A percentile compares a stretch with the other conserved stretches of the same genome.
Conservation (phyloP, 2,113 vertebrate species). For the Myotis yumanensis region DNA sequence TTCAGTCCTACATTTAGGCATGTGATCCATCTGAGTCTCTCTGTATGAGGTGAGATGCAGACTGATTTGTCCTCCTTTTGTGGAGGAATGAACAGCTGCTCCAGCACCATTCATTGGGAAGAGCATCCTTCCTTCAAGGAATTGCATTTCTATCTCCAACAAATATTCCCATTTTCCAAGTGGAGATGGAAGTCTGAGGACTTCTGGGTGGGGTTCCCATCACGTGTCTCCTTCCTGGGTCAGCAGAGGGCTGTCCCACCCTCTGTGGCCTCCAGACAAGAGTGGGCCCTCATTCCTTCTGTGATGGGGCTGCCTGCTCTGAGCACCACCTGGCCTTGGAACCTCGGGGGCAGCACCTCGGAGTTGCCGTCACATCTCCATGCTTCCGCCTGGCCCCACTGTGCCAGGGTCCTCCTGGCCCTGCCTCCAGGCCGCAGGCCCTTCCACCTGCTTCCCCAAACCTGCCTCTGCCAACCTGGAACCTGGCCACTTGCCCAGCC, state of each 20-base stretch:
- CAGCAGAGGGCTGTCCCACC: neutral
- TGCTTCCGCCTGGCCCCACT: accelerated
- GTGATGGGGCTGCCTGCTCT: neutral
- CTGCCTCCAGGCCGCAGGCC: neutral
- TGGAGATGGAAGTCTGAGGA: too few relatives aligned
- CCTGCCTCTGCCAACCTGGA: neutral
- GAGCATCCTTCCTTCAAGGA: neutral
- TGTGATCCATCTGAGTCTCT: accelerated
- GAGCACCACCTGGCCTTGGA: neutral
- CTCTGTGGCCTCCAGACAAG: neutral
- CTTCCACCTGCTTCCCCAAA: neutral
- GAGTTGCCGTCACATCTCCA: accelerated
- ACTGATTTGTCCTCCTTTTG: neutral
- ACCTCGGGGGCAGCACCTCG: neutral
- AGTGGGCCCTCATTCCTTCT: neutral
- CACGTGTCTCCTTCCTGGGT: neutral
- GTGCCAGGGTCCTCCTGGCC: neutral
- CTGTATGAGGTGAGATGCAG: neutral
- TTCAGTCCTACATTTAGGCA: accelerated
- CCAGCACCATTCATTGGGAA: neutral
- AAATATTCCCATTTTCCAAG: neutral
- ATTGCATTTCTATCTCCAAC: neutral
- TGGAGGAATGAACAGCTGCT: too few relatives aligned
- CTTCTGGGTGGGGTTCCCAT: too few relatives aligned
- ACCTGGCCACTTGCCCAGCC: neutral